These are phyloP conservation scores for Nephrocerus scutellatus DNA, from an alignment of 2,888 invertebrate genomes.

Conservation along the genomic window DNA sequence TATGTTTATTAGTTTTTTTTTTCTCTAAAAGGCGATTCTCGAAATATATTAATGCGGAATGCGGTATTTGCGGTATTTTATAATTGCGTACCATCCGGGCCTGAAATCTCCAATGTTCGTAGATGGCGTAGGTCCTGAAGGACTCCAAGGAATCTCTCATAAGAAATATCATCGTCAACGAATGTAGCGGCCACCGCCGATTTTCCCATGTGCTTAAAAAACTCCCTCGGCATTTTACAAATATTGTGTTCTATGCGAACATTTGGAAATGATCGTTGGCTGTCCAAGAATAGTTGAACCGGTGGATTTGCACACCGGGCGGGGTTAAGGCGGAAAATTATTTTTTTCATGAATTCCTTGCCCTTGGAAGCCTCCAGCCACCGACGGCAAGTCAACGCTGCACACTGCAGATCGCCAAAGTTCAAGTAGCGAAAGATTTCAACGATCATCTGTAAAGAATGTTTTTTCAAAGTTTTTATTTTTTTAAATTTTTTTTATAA, in stretches of 20 bases:
- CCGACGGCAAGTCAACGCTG: constrained; percentile 57
- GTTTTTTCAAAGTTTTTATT: too few species aligned
- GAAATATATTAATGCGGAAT: too few species aligned
- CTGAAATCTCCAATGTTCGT: too few species aligned
- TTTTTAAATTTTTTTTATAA: too few species aligned
- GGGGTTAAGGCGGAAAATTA: constrained; percentile 35
- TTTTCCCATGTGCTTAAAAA: constrained; percentile 56
- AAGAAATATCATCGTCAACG: constrained; percentile 56
- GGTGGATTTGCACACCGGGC: constrained; percentile 31
- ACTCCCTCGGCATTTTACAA: constrained; percentile 41
- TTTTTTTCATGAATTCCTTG: constrained; percentile 45
- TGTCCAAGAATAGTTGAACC: constrained; percentile 31
- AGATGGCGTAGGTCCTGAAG: constrained; percentile 53
- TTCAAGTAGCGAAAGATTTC: constrained; percentile 58
- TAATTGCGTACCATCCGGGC: too few species aligned
- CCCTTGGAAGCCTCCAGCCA: constrained; percentile 66
- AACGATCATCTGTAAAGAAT: constrained; percentile 55
- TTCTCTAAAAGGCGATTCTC: too few species aligned
- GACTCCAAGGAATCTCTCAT: too few species aligned
- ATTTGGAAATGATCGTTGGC: constrained; percentile 34
- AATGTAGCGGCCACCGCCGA: constrained; percentile 53
- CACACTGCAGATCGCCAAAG: constrained; percentile 59
- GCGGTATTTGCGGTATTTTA: too few species aligned
- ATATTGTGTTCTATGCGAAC: constrained; percentile 40
- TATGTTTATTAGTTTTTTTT: too few species aligned